Conservation (phyloP, 2,888 invertebrate genomes). For the Drosophila eohydei region DNA sequence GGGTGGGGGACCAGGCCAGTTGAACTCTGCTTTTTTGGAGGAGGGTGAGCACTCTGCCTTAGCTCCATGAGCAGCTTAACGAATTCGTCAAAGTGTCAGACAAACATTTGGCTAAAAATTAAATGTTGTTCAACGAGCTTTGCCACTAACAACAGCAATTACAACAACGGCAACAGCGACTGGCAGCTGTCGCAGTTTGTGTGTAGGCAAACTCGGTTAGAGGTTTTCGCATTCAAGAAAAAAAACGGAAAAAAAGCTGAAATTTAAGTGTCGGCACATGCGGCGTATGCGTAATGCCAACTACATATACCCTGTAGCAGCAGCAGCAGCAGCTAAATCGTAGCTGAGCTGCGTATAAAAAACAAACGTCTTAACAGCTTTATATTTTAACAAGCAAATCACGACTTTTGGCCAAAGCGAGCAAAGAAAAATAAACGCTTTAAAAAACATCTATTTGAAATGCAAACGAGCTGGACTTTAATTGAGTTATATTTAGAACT, state of each 20-base stretch:
- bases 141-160: constrained; percentile 40
- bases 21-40: constrained; percentile 36
- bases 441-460: not conserved
- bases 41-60: constrained; percentile 55
- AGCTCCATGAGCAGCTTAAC: constrained; percentile 56
- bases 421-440: not conserved
- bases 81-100: constrained; percentile 63
- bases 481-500: constrained; percentile 5
- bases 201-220: constrained; percentile 66
- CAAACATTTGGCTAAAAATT: constrained; percentile 67
- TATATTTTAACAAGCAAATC: constrained; percentile 31
- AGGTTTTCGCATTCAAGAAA: constrained; percentile 43
- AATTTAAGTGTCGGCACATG: constrained; percentile 75
- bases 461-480: not conserved
- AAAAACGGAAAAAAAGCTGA: constrained; percentile 22
- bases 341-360: not conserved
- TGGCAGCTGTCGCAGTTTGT: constrained; percentile 28
- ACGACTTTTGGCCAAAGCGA: constrained; percentile 19
- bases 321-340: not conserved
- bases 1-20: constrained; percentile 11
- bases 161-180: constrained; percentile 26
- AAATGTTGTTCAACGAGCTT: constrained; percentile 61
- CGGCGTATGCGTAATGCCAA: constrained; percentile 66
- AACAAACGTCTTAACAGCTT: not conserved
- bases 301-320: constrained; percentile 39